These are phyloP conservation scores for Triops cancriformis DNA, from an alignment of 1,140 invertebrate species.

Conservation along the genomic window DNA sequence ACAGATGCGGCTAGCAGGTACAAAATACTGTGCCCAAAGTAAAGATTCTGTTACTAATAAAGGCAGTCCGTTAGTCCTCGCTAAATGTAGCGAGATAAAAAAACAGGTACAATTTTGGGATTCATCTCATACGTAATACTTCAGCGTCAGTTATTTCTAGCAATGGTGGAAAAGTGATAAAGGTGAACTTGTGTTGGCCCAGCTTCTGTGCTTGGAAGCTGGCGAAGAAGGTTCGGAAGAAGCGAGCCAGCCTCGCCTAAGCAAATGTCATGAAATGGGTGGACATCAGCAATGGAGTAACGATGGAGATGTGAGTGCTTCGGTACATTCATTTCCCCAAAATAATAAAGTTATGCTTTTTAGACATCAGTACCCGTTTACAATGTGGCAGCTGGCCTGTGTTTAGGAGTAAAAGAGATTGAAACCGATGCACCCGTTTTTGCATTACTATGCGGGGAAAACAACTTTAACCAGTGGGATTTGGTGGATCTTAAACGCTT, in stretches of 20 bases:
- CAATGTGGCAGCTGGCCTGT: constrained; percentile 75
- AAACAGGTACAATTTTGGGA: constrained; percentile 51
- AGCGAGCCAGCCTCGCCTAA: constrained; percentile 50
- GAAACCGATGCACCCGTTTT: constrained; percentile 42
- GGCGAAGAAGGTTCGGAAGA: constrained; percentile 37
- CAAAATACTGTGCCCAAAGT: constrained; percentile 63
- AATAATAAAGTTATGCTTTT: constrained; percentile 9
- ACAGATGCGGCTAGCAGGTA: constrained; percentile 58
- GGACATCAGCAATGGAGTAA: constrained; percentile 82
- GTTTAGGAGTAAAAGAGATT: constrained; percentile 47
- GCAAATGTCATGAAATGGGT: constrained; percentile 86
- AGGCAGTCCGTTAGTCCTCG: constrained; percentile 59
- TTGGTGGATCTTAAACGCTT: constrained; percentile 42
- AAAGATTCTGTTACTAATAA: constrained; percentile 69
- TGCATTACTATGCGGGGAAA: constrained; percentile 62
- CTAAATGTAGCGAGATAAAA: constrained; percentile 52
- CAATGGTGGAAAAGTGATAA: constrained; percentile 80
- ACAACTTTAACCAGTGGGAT: constrained; percentile 58
- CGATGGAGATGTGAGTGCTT: constrained; percentile 50
- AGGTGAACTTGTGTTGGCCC: constrained; percentile 72
- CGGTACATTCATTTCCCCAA: neutral
- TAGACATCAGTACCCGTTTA: constrained; percentile 67
- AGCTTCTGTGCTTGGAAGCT: constrained; percentile 76
- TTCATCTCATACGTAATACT: neutral
- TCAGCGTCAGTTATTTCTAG: constrained; percentile 41